Base-by-base conservation (phyloP, 1,140 invertebrate genomes). In the Neelides sp. region DNA sequence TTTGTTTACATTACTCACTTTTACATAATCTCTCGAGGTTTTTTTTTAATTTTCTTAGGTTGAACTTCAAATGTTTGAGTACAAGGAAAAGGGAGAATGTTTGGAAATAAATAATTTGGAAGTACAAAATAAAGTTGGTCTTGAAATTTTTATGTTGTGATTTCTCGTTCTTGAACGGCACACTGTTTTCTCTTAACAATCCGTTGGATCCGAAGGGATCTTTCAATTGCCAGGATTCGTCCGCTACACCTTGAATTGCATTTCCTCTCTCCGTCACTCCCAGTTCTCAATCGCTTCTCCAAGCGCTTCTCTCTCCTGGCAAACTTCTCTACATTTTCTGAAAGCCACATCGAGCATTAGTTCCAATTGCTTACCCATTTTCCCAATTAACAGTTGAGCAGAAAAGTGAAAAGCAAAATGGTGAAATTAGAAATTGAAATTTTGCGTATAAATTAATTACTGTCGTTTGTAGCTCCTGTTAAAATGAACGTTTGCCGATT, bases 321-420 rank as follows among this genome's bases (percentile, higher is more conserved):
- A 37, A 63, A 63, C 43, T 62, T 62, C 20, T 61, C 58, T 46
- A 63, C 26, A 37, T 62, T 58, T 55, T 62, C 61, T 62, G 34
- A 4, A 48, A 19, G 28, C 10, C 3, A 28, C n/a, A n/a, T n/a
- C n/a, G n/a, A n/a, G n/a, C n/a, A n/a, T n/a, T n/a, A n/a, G n/a
- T n/a, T n/a, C n/a, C n/a, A n/a, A n/a, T n/a, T n/a, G n/a, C n/a
- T 32, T 17, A 44, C 8, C 4, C 7, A 32, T 8, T 32, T 32
- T 32, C n/a, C n/a, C 15, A 34, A 26, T 46, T 45, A 55, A n/a
- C 12, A 50, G n/a, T 27, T 50, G 17, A 28, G 19, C 22, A 19
- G 19, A 28, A 39, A 41, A 48, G 8, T 47, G 19, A 50, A 3
- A 10, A 27, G 7, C 5, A 24, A 50, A 7, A 23, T 46, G 12